phyloP scores from a whole-genome alignment of 2,797 vertebrate genomes.

The Moxostoma hubbsi region DNA sequence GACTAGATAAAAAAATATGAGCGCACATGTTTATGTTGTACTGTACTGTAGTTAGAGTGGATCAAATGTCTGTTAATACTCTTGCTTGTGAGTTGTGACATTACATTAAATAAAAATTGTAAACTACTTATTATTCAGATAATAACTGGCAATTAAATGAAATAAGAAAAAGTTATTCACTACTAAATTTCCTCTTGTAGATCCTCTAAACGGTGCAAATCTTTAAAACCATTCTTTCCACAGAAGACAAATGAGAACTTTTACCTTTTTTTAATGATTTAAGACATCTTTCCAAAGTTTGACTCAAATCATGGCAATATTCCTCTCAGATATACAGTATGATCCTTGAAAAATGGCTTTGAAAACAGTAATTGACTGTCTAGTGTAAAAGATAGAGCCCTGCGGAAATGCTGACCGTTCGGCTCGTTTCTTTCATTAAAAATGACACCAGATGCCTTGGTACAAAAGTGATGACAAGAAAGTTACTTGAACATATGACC shows the following conservation, averaged over 20 bases:
- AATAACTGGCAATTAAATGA: no score
- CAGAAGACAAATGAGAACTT: no score
- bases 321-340: background rate
- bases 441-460: background rate
- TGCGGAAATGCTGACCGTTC: background rate
- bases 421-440: background rate
- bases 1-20: no score
- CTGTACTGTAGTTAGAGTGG: no score
- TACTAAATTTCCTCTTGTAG: background rate
- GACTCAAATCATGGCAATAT: no score
- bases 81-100: no score
- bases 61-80: no score
- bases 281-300: no score
- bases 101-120: no score
- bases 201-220: background rate
- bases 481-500: slow-evolving; percentile 3
- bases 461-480: slow-evolving; percentile 2
- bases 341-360: background rate
- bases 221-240: background rate
- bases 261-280: no score
- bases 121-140: no score
- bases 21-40: no score
- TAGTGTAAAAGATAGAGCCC: background rate
- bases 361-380: background rate
- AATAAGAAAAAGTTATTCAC: background rate